phyloP scores from a whole-genome alignment of 2,797 vertebrate genomes.

The Anguilla marmorata region DNA sequence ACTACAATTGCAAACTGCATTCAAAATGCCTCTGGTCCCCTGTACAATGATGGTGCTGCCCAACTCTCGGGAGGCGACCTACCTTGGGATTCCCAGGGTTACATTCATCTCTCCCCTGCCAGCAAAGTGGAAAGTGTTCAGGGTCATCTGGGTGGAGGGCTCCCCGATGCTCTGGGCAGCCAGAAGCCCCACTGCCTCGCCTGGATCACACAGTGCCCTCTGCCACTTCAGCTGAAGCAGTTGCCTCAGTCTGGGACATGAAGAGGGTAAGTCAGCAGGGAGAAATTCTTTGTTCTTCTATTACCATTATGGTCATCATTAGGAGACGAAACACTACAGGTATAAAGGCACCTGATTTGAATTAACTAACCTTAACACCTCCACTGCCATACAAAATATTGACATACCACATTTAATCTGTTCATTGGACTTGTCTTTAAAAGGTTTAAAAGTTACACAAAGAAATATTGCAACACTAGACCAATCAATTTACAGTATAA shows the following conservation, averaged over 20 bases:
- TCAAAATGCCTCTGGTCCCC: not conserved
- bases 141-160: constrained; percentile 98
- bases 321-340: not conserved
- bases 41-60: not conserved
- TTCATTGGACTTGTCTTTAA: too few species aligned
- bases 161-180: constrained; percentile 97
- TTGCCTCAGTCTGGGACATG: constrained; percentile 72
- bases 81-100: constrained; percentile 96
- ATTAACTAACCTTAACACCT: not conserved
- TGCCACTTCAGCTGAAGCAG: constrained; percentile 94
- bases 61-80: constrained; percentile 5
- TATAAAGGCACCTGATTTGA: too few species aligned
- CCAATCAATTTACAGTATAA: not conserved
- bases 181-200: constrained; percentile 93
- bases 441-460: too few species aligned
- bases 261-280: not conserved
- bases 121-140: constrained; percentile 98
- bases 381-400: not conserved
- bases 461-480: not conserved
- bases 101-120: constrained; percentile 99
- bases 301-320: not conserved
- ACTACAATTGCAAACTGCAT: not conserved
- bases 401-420: too few species aligned
- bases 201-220: constrained; percentile 89
- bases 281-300: not conserved